A percentile compares a stretch with the other conserved stretches of the same genome.
These are phyloP conservation scores for Artibeus jamaicensis DNA, from an alignment of 2,797 vertebrate species.

Conservation along the genomic window DNA sequence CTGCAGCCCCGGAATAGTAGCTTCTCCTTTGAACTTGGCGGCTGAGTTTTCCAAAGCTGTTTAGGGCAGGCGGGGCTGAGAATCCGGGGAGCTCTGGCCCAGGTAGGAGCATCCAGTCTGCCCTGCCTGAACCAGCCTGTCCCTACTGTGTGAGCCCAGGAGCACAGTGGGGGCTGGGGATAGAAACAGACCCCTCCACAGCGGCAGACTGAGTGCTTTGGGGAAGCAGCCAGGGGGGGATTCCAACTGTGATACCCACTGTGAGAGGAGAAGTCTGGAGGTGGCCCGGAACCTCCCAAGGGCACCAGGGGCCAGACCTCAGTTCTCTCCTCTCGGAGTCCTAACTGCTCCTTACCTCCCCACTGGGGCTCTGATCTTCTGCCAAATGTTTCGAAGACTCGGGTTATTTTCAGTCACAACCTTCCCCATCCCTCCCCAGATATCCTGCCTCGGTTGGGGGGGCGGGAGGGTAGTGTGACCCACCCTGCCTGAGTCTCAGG, in stretches of 20 bases:
- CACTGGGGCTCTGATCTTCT: neutral
- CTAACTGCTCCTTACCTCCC: neutral
- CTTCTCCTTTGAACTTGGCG: neutral
- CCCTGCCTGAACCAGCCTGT: slow-evolving; percentile 20
- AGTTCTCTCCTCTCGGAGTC: too few species aligned
- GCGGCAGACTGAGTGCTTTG: neutral
- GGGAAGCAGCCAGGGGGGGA: fast-evolving
- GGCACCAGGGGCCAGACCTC: neutral
- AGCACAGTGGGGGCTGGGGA: neutral
- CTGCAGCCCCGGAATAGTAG: neutral
- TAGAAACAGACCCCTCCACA: neutral
- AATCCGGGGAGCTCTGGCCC: neutral
- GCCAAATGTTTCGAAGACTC: neutral
- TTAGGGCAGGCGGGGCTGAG: neutral
- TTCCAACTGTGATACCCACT: neutral
- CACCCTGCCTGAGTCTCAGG: neutral
- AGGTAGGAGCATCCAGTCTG: neutral
- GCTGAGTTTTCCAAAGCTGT: neutral
- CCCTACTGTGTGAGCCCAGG: neutral
- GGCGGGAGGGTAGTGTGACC: neutral
- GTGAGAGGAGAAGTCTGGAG: neutral
- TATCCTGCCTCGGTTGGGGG: neutral
- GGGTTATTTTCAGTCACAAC: neutral
- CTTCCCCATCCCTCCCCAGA: neutral
- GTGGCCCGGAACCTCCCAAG: neutral